Evolutionary conservation across 2,888 invertebrate genomes (phyloP), one percentile per base, ranked within the genome.

Genomic region (Drosophila tripunctata): DNA sequence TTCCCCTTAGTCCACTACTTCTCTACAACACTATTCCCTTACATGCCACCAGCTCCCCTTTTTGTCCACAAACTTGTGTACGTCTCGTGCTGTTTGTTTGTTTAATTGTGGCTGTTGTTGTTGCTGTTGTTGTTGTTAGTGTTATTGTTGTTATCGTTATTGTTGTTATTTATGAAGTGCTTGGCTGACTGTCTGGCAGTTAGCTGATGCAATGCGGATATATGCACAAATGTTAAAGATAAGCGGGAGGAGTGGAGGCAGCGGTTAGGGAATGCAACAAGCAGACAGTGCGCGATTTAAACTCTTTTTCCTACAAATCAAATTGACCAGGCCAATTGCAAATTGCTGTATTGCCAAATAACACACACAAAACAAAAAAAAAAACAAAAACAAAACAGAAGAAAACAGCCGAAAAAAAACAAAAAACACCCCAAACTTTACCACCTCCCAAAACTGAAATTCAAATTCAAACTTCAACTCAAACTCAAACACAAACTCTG

Each of bases 121-220:
- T 38, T 62, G 44, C 48, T 58, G 45, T 35, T 54, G 60, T 67
- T 65, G 54, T 38, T 62, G 44, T 51, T 58, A 43, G 30, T 54
- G 52, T 14, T 51, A 2, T n/a, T 57, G 55, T 44, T 67, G 45
- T 33, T 61, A 44, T 40, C 63, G 50, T 31, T 61, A 38, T 36
- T 71, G 60, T 48, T 78, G 67, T 48, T 69, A 69, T 71, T 80
- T 83, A 80, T 83, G 80, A 83, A 77, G 66, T 81, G 80, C 72
- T 78, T 80, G 81, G 70, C 67, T 83, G 82, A 70, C 64, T 71
- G 75, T 73, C 82, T 69, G 65, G 62, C 61, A 72, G 61, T 57
- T 60, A 38, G 58, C 56, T 73, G 68, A 73, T 73, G 74, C 86
- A 83, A 87, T 87, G 86, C 87, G 87, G 87, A 86, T 86, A 76